A percentile compares a stretch with the other conserved stretches of the same genome.
phyloP scores from a whole-genome alignment of 2,113 vertebrate species.

The Bufo bufo region DNA sequence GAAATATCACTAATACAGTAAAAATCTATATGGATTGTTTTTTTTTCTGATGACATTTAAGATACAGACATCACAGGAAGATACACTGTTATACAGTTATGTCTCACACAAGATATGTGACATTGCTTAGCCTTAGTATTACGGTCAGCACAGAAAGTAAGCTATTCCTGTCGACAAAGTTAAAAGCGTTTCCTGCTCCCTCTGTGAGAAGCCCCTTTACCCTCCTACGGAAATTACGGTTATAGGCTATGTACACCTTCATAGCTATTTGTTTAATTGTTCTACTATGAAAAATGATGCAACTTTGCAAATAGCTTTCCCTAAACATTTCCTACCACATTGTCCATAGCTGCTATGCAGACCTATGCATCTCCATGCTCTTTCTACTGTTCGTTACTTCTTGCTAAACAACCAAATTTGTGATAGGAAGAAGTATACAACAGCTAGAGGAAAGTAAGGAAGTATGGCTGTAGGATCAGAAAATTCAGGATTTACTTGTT shows the following conservation, averaged over 20 bases:
- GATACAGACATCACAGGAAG: neutral
- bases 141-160: neutral
- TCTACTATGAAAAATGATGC: neutral
- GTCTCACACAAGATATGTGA: neutral
- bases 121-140: neutral
- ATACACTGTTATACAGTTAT: neutral
- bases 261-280: neutral
- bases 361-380: neutral
- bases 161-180: neutral
- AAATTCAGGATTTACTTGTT: too few species aligned
- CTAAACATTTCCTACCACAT: neutral
- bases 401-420: too few species aligned
- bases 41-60: conserved; percentile 1
- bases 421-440: too few species aligned
- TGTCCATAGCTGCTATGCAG: too few species aligned
- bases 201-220: neutral
- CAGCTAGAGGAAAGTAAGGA: too few species aligned
- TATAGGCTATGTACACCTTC: neutral
- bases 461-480: too few species aligned
- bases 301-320: neutral
- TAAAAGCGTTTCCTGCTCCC: neutral
- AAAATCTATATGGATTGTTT: conserved; percentile 18
- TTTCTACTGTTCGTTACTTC: too few species aligned
- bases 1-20: conserved; percentile 37
- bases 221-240: neutral